phyloP scores from a whole-genome alignment of 1,140 invertebrate genomes.

The Sarcophaga peregrina region DNA sequence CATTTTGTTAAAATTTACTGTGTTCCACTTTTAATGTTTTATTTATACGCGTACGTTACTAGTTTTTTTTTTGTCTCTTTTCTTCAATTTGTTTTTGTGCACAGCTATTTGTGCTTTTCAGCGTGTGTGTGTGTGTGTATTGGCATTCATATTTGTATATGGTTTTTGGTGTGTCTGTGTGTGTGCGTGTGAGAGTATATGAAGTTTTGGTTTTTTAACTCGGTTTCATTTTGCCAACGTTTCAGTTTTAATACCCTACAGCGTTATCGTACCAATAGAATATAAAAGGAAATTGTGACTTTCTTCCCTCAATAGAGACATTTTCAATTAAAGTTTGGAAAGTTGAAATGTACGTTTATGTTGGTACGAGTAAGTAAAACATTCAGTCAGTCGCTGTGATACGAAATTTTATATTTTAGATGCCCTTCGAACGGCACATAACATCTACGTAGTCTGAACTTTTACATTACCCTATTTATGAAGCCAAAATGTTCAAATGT shows the following conservation, averaged over 20 bases:
- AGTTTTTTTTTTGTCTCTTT: background rate
- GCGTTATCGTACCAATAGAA: background rate
- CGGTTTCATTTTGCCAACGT: background rate
- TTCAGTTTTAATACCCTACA: constrained; percentile 11
- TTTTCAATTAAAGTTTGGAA: no score
- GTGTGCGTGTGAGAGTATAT: background rate
- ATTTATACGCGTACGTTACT: constrained; percentile 36
- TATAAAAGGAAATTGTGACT: background rate
- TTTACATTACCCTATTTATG: no score
- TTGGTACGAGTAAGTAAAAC: no score
- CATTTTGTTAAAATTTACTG: constrained; percentile 41
- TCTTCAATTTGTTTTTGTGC: background rate
- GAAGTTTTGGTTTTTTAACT: background rate
- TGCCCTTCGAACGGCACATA: no score
- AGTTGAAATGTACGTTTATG: no score
- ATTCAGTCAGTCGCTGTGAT: no score
- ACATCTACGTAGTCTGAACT: no score
- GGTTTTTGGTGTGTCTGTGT: background rate
- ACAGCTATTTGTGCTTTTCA: no score
- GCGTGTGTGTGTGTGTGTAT: no score
- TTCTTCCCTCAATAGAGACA: no score
- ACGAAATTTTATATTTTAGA: no score
- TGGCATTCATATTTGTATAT: background rate
- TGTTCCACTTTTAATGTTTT: constrained; percentile 40
- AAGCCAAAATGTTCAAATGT: no score